These are phyloP conservation scores for Anorthoa munda DNA, from an alignment of 2,888 invertebrate species.

Conservation along the genomic window DNA sequence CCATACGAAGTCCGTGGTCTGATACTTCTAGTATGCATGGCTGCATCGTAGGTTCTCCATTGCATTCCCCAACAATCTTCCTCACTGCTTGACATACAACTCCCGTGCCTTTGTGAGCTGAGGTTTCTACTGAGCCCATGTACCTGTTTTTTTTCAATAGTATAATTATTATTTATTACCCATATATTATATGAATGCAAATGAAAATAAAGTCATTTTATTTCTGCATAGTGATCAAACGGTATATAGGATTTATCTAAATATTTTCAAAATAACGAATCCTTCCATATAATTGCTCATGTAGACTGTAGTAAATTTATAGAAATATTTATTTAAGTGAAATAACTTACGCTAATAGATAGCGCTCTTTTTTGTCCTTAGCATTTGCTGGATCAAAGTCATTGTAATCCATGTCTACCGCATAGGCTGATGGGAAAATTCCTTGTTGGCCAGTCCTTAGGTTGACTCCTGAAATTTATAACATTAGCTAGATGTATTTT, in stretches of 20 bases:
- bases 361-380: slow-evolving; percentile 96
- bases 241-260: background rate
- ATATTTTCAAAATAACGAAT: background rate
- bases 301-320: background rate
- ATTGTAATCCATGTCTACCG: slow-evolving; percentile 98
- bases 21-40: slow-evolving; percentile 98
- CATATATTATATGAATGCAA: no score
- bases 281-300: no score
- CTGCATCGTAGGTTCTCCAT: slow-evolving; percentile 93
- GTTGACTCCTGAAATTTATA: slow-evolving; percentile 94
- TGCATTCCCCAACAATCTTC: slow-evolving; percentile 94
- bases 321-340: background rate
- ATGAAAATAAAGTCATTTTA: no score
- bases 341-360: slow-evolving; percentile 93
- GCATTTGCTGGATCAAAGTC: slow-evolving; percentile 97
- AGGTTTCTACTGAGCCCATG: slow-evolving; percentile 98
- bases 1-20: slow-evolving; percentile 98
- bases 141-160: slow-evolving; percentile 87
- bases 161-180: background rate
- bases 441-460: slow-evolving; percentile 97
- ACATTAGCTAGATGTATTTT: background rate
- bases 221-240: no score
- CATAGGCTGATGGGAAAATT: slow-evolving; percentile 99
- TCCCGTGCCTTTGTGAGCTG: slow-evolving; percentile 99
- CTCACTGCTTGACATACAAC: slow-evolving; percentile 98